Percentiles rank a stretch among this genome's conserved stretches.
Evolutionary conservation across 2,797 vertebrate species (phyloP).

Genomic region (Microctenopoma lineatum): DNA sequence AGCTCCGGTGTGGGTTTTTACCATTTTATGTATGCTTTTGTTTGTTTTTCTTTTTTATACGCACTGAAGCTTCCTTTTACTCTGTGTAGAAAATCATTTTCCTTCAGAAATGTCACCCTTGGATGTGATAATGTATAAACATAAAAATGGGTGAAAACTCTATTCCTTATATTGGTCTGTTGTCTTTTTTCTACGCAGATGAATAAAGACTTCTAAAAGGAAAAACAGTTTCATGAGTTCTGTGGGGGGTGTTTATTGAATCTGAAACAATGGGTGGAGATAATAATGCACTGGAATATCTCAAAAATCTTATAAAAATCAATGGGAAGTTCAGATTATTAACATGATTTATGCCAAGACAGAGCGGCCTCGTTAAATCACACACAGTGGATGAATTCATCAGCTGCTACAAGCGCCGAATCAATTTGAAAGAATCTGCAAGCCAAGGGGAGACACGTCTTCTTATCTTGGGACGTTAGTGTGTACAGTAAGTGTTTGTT

Average conservation of each 20-base stretch:
- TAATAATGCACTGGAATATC: conserved; percentile 48
- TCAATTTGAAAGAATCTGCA: conserved; percentile 38
- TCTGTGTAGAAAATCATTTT: conserved; percentile 77
- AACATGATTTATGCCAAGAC: conserved; percentile 64
- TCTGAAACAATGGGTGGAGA: conserved; percentile 46
- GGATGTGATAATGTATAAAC: conserved; percentile 79
- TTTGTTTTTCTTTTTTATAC: conserved; percentile 49
- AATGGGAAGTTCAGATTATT: conserved; percentile 63
- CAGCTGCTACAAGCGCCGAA: conserved; percentile 33
- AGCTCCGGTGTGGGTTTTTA: conserved; percentile 50
- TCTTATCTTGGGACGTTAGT: conserved; percentile 30
- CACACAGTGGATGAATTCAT: conserved; percentile 72
- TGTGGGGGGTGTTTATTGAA: conserved; percentile 59
- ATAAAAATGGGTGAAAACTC: conserved; percentile 74
- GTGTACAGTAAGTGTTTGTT: neutral
- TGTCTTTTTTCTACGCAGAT: conserved; percentile 80
- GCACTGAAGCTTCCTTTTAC: conserved; percentile 71
- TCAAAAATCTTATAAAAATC: conserved; percentile 58
- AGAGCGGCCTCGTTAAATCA: conserved; percentile 69
- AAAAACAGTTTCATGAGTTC: conserved; percentile 51
- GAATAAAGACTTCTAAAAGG: conserved; percentile 79
- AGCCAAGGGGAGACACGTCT: conserved; percentile 19
- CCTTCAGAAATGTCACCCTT: conserved; percentile 72
- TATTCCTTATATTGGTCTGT: conserved; percentile 76
- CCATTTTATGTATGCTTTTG: conserved; percentile 36